Conservation (phyloP, 2,888 invertebrate genomes). For the Drosophila silvestris region DNA sequence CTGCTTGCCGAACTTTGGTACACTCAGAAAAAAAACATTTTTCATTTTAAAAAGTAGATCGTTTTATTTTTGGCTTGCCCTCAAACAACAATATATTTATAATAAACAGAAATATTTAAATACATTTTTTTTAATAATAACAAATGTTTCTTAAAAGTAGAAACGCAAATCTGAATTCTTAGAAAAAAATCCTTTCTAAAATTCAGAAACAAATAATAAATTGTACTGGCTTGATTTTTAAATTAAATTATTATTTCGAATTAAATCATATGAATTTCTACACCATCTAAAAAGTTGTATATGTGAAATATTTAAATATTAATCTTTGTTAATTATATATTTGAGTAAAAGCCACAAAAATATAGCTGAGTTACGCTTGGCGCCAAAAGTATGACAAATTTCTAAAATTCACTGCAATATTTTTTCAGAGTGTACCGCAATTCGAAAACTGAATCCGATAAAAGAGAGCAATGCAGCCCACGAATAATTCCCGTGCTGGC, state of each 20-base stretch:
- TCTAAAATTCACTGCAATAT: not conserved
- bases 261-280: not conserved
- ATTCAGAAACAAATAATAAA: not conserved
- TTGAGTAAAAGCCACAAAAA: not conserved
- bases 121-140: not conserved
- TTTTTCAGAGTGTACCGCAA: not conserved
- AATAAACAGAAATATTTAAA: not conserved
- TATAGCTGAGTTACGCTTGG: not conserved
- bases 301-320: not conserved
- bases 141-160: not conserved
- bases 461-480: constrained; percentile 37
- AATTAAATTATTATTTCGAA: not conserved
- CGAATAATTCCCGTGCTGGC: constrained; percentile 48
- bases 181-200: not conserved
- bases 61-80: not conserved
- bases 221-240: not conserved
- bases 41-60: too few species aligned
- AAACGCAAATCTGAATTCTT: not conserved
- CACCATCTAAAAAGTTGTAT: too few species aligned
- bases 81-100: not conserved
- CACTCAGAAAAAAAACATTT: not conserved
- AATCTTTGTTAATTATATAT: not conserved
- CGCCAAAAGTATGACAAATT: not conserved
- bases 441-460: constrained; percentile 66
- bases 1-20: constrained; percentile 16